Percentiles rank a stretch among this genome's conserved stretches.
Conservation (phyloP, 2,888 invertebrate genomes). For the Cataglyphis altisquamis region DNA sequence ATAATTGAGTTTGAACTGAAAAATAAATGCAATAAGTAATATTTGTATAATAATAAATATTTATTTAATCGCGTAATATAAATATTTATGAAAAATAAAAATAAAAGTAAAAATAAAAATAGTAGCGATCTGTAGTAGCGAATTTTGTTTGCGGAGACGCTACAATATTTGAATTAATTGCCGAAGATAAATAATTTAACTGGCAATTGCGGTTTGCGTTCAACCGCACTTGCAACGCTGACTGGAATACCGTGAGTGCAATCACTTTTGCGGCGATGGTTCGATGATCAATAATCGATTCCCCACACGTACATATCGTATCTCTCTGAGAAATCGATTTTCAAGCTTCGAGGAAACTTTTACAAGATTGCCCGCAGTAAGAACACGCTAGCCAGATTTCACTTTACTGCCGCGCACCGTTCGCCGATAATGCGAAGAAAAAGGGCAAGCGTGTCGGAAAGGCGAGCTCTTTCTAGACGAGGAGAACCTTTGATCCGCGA, state of each 20-base stretch:
- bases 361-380: constrained; percentile 51
- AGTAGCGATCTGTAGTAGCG: neutral
- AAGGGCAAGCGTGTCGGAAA: constrained; percentile 54
- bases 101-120: neutral
- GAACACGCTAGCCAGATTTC: constrained; percentile 58
- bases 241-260: constrained; percentile 32
- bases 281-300: constrained; percentile 52
- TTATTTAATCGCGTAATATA: neutral
- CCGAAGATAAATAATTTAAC: constrained; percentile 35
- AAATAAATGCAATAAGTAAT: constrained; percentile 1
- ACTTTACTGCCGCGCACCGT: constrained; percentile 52
- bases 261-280: constrained; percentile 28
- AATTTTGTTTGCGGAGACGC: neutral
- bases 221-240: constrained; percentile 7
- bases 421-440: constrained; percentile 58
- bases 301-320: constrained; percentile 44
- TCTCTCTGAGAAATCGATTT: constrained; percentile 43
- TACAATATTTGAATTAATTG: constrained; percentile 28
- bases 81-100: neutral
- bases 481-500: constrained; percentile 57
- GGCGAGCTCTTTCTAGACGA: constrained; percentile 38
- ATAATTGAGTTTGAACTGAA: neutral
- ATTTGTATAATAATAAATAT: neutral
- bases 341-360: constrained; percentile 44
- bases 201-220: constrained; percentile 13